phyloP scores from a whole-genome alignment of 2,888 invertebrate genomes.

The Athetis lepigone region DNA sequence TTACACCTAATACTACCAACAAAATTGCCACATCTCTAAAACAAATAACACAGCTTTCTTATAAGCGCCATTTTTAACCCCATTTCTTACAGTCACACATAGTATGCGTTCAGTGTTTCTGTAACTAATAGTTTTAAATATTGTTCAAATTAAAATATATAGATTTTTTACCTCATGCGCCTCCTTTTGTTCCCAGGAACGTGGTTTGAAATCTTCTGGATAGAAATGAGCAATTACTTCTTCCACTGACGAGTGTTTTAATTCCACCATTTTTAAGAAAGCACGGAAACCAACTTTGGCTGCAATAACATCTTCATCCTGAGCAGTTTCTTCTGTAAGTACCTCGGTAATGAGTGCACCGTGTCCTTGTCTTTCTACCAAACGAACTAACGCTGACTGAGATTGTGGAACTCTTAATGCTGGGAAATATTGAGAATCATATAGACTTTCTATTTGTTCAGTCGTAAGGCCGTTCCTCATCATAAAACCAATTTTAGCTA shows the following conservation, averaged over 20 bases:
- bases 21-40: too few relatives aligned
- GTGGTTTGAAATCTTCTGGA: slow-evolving; percentile 95
- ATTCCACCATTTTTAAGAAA: slow-evolving; percentile 96
- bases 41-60: too few relatives aligned
- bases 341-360: slow-evolving; percentile 95
- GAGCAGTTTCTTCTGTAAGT: slow-evolving; percentile 94
- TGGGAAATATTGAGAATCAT: slow-evolving; percentile 95
- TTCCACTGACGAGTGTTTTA: slow-evolving; percentile 95
- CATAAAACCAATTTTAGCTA: slow-evolving; percentile 95
- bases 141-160: neutral
- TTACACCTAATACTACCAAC: neutral
- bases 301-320: slow-evolving; percentile 94
- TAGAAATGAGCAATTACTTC: slow-evolving; percentile 95
- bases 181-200: slow-evolving; percentile 95
- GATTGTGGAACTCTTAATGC: slow-evolving; percentile 95
- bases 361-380: slow-evolving; percentile 96
- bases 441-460: slow-evolving; percentile 94
- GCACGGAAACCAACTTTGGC: slow-evolving; percentile 96
- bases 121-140: too few relatives aligned
- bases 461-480: slow-evolving; percentile 94
- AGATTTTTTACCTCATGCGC: slow-evolving; percentile 90
- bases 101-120: too few relatives aligned
- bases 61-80: too few relatives aligned
- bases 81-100: too few relatives aligned
- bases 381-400: slow-evolving; percentile 95